These are phyloP conservation scores for Megaceryle alcyon DNA, from an alignment of 2,797 vertebrate species.

Conservation along the genomic window DNA sequence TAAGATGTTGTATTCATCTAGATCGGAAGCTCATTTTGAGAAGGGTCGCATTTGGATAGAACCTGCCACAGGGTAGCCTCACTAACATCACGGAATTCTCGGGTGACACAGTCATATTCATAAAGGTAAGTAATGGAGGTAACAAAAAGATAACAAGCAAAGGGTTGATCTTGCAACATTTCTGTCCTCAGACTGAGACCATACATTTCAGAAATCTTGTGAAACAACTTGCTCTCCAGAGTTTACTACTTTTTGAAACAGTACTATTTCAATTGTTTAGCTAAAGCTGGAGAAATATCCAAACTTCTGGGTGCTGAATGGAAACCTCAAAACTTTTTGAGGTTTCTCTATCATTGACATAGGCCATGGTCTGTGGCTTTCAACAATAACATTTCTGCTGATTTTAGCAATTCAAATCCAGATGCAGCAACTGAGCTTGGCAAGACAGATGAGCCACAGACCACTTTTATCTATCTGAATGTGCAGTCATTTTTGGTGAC, in stretches of 20 bases:
- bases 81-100: neutral
- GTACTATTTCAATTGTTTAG: neutral
- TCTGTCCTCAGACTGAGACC: neutral
- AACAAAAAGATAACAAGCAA: neutral
- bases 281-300: neutral
- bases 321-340: slow-evolving; percentile 53
- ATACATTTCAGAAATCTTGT: neutral
- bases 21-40: neutral
- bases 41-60: neutral
- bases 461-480: neutral
- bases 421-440: slow-evolving; percentile 27
- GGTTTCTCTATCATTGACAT: slow-evolving; percentile 42
- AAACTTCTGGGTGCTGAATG: slow-evolving; percentile 31
- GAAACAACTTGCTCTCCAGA: neutral
- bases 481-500: neutral
- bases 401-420: slow-evolving; percentile 59
- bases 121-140: neutral
- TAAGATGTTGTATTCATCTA: neutral
- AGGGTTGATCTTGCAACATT: neutral
- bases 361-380: slow-evolving; percentile 55
- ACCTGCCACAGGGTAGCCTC: neutral
- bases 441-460: slow-evolving; percentile 49
- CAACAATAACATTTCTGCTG: slow-evolving; percentile 63
- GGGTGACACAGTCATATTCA: neutral
- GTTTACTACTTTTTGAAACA: neutral